Evolutionary conservation across 2,888 invertebrate genomes (phyloP).

Genomic region (Hofmannophila pseudospretella): DNA sequence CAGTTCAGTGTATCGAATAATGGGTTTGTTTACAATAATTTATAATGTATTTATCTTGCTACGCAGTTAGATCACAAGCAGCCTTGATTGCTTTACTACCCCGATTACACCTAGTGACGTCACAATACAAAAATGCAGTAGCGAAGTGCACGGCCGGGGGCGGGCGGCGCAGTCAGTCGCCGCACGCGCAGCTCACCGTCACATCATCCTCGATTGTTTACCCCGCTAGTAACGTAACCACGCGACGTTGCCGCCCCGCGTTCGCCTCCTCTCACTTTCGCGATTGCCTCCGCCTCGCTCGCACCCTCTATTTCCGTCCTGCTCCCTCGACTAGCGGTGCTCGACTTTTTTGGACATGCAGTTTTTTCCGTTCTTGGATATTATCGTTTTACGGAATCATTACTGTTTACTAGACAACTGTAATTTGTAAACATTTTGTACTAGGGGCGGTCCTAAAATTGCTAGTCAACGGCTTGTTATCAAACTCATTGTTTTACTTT

Average conservation of each 20-base stretch:
- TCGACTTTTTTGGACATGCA: slow-evolving; percentile 72
- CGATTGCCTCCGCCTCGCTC: slow-evolving; percentile 45
- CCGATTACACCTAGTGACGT: slow-evolving; percentile 39
- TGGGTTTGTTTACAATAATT: too few species aligned
- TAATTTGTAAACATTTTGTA: slow-evolving; percentile 6
- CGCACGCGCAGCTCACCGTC: slow-evolving; percentile 67
- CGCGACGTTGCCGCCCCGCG: slow-evolving; percentile 65
- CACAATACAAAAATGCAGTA: slow-evolving; percentile 63
- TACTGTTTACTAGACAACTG: slow-evolving; percentile 43
- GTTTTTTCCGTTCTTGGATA: slow-evolving; percentile 67
- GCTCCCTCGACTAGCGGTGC: slow-evolving; percentile 67
- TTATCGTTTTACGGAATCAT: slow-evolving; percentile 53
- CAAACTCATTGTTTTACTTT: too few species aligned
- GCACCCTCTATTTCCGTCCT: slow-evolving; percentile 37
- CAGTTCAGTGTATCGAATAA: too few species aligned
- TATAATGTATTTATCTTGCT: too few species aligned
- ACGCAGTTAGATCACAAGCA: too few species aligned
- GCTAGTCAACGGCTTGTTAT: too few species aligned
- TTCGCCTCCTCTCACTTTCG: slow-evolving; percentile 76
- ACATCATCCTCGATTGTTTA: slow-evolving; percentile 68
- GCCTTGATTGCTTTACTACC: too few species aligned
- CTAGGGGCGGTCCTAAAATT: too few species aligned
- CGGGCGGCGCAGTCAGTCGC: slow-evolving; percentile 28
- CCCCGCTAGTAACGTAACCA: slow-evolving; percentile 69
- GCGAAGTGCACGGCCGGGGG: slow-evolving; percentile 58